Evolutionary conservation across 2,113 vertebrate species (phyloP).

Genomic region (Phycodurus eques): DNA sequence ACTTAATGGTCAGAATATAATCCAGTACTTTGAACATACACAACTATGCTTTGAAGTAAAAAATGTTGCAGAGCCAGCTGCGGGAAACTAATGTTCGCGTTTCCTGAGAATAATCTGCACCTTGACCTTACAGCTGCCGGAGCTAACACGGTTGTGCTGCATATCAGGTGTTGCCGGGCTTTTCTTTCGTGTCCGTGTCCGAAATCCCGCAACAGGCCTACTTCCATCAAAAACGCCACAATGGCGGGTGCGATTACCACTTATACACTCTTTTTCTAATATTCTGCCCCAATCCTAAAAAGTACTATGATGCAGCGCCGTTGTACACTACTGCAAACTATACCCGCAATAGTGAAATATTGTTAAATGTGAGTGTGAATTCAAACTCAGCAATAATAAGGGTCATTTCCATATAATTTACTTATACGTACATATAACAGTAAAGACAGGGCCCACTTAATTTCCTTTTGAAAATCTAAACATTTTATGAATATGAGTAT

Average conservation of each 20-base stretch:
- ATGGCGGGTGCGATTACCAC: not conserved
- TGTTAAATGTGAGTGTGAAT: no score
- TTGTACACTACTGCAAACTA: no score
- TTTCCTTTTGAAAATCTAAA: no score
- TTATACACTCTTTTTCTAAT: not conserved
- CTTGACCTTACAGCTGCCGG: slow-evolving; percentile 49
- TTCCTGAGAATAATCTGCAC: slow-evolving; percentile 33
- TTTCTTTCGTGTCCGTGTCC: no score
- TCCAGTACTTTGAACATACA: no score
- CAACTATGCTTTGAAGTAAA: slow-evolving; percentile 6
- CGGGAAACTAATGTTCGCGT: slow-evolving; percentile 39
- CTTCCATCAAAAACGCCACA: slow-evolving; percentile 25
- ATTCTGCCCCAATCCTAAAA: not conserved
- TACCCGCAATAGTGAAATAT: no score
- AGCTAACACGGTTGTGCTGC: slow-evolving; percentile 22
- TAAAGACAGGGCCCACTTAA: no score
- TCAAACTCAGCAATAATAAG: no score
- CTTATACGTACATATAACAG: no score
- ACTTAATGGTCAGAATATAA: not conserved
- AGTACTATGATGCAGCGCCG: not conserved
- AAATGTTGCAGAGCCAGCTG: slow-evolving; percentile 33
- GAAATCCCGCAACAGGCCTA: slow-evolving; percentile 38
- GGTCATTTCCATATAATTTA: no score
- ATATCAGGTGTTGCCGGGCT: slow-evolving; percentile 53
- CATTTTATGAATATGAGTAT: no score